Conservation (phyloP, 2,113 vertebrate species). For the Pituophis catenifer region DNA sequence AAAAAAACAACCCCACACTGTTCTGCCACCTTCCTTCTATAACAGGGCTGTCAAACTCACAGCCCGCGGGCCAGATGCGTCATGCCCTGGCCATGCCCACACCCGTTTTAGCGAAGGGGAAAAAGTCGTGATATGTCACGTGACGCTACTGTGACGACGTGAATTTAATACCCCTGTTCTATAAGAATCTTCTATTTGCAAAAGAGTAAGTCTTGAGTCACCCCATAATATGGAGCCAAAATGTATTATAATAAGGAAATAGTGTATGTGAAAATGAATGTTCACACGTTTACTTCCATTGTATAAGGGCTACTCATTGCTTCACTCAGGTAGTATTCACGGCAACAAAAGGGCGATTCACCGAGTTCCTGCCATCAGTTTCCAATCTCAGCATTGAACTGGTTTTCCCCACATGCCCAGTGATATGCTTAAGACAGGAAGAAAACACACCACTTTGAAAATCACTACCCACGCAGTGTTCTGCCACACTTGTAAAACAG, state of each 20-base stretch:
- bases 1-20: not conserved
- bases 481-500: not conserved
- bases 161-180: too few species aligned
- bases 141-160: fast-evolving
- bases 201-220: not conserved
- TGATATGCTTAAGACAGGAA: not conserved
- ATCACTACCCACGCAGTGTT: not conserved
- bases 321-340: not conserved
- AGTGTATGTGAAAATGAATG: not conserved
- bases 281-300: not conserved
- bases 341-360: not conserved
- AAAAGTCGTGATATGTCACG: fast-evolving
- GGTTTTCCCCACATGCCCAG: not conserved
- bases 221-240: not conserved
- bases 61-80: too few species aligned
- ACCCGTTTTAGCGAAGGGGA: too few species aligned
- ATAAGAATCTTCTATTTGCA: not conserved
- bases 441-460: not conserved
- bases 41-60: too few species aligned
- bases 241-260: not conserved
- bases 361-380: not conserved
- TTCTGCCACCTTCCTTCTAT: not conserved
- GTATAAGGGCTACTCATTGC: not conserved
- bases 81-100: too few species aligned
- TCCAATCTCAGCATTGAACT: not conserved